Conservation (phyloP, 2,113 vertebrate species). For the Otis tarda region DNA sequence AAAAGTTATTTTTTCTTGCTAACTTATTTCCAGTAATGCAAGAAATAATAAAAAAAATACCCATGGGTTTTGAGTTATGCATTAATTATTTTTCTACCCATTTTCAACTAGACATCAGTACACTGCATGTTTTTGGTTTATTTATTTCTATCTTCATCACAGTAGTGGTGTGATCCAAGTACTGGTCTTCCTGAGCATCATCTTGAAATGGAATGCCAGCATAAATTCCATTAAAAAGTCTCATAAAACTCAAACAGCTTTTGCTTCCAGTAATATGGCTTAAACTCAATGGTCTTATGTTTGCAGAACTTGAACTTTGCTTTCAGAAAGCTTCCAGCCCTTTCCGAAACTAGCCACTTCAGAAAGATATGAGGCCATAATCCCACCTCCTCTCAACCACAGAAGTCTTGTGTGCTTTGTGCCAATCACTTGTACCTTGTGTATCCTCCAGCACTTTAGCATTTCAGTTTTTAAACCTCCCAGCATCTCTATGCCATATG, state of each 20-base stretch:
- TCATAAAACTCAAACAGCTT: neutral
- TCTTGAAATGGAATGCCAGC: neutral
- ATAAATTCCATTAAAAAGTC: neutral
- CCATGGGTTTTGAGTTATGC: neutral
- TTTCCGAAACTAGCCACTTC: neutral
- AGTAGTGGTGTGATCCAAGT: neutral
- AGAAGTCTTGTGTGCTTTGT: neutral
- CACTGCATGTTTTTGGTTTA: neutral
- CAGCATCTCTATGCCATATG: neutral
- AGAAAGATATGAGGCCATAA: neutral
- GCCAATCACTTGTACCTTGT: neutral
- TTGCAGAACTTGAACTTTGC: neutral
- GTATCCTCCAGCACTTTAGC: neutral
- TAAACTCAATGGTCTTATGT: neutral
- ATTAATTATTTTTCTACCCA: neutral
- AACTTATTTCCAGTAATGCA: neutral
- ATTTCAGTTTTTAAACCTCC: neutral
- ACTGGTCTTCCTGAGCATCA: neutral
- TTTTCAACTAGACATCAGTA: neutral
- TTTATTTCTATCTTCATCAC: neutral
- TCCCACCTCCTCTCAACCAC: neutral
- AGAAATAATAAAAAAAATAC: neutral
- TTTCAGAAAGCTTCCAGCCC: neutral
- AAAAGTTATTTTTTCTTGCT: neutral
- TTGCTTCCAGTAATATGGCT: neutral